Conservation (phyloP, 2,888 invertebrate species). For the Vannuccia rotundouncinata region DNA sequence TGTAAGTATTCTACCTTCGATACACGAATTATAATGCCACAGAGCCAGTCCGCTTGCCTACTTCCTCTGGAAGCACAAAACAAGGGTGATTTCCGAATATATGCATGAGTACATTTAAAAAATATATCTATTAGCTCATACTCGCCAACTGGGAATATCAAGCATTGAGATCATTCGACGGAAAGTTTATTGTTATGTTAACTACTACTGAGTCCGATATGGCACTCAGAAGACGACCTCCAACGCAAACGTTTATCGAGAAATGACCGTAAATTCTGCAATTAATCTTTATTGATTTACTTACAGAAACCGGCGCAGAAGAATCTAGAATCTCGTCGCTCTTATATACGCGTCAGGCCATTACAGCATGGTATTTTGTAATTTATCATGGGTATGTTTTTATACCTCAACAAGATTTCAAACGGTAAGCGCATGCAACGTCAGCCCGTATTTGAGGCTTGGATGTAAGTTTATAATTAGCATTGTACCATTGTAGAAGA, state of each 20-base stretch:
- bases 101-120: background rate
- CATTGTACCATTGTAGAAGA: background rate
- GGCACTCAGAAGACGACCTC: background rate
- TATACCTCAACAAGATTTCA: background rate
- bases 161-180: background rate
- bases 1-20: too few relatives aligned
- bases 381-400: too few relatives aligned
- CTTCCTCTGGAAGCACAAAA: too few relatives aligned
- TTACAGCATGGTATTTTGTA: background rate
- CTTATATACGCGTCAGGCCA: background rate
- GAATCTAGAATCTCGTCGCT: background rate
- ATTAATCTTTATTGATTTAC: background rate
- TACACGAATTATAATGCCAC: too few relatives aligned
- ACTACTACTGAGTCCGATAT: background rate
- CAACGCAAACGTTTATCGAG: background rate
- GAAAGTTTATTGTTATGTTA: background rate
- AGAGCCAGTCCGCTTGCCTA: too few relatives aligned
- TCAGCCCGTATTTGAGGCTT: background rate
- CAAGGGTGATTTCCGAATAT: background rate
- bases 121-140: background rate
- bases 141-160: background rate
- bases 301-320: background rate
- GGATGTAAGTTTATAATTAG: constrained; percentile 20
- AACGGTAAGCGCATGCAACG: constrained; percentile 3
- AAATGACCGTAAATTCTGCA: background rate